Evolutionary conservation across 2,888 invertebrate species (phyloP).

Genomic region (Trichogramma evanescens): DNA sequence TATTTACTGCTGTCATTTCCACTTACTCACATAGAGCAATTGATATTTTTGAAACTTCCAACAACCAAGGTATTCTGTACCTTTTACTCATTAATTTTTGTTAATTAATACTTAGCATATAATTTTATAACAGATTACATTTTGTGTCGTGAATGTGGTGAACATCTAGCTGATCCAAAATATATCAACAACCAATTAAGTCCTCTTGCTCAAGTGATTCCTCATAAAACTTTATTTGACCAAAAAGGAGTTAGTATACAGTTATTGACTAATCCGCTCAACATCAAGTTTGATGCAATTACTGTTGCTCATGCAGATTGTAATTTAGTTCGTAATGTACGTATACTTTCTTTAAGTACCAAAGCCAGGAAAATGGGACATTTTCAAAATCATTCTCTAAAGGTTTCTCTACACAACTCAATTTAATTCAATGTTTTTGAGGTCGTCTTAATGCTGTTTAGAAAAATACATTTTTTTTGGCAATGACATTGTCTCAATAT

Average conservation of each 20-base stretch:
- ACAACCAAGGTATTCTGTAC: neutral
- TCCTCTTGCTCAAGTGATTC: conserved; percentile 48
- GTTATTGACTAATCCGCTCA: conserved; percentile 53
- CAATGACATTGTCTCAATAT: conserved; percentile 1
- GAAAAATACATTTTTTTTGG: conserved; percentile 6
- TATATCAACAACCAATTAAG: conserved; percentile 52
- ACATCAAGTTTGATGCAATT: conserved; percentile 52
- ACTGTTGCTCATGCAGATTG: conserved; percentile 53
- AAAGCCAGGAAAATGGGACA: too few relatives aligned
- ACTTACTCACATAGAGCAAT: too few relatives aligned
- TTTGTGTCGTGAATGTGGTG: conserved; percentile 56
- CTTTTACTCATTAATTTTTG: neutral
- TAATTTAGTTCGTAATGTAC: conserved; percentile 50
- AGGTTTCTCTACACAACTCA: too few relatives aligned
- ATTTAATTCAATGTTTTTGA: too few relatives aligned
- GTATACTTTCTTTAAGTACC: conserved; percentile 11
- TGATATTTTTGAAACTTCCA: too few relatives aligned
- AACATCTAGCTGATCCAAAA: conserved; percentile 53
- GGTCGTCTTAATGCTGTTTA: too few relatives aligned
- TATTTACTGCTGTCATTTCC: too few relatives aligned
- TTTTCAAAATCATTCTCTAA: too few relatives aligned
- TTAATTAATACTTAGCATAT: neutral
- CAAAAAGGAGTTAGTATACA: conserved; percentile 53
- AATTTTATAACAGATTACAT: conserved; percentile 46
- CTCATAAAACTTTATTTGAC: conserved; percentile 53